Evolutionary conservation across 1,140 invertebrate genomes (phyloP), one percentile per base, ranked within the genome.

Genomic region (Drosophila sproati): DNA sequence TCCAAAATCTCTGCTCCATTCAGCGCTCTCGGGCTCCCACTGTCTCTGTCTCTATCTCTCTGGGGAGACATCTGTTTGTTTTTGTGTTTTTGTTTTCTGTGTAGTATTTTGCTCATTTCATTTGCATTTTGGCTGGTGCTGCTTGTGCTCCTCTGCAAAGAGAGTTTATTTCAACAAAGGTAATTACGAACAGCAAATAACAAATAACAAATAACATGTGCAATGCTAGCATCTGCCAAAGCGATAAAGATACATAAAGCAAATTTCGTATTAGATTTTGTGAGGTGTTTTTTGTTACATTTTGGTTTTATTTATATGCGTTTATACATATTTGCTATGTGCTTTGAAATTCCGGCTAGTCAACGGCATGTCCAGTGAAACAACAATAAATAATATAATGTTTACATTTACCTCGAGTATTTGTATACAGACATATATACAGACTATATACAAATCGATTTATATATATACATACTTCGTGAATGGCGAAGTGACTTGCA

Each of bases 51-150:
- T 41, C 35, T 31, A 32, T 41, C 32, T 59, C 39, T 71, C 73
- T 64, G 35, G 73, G 73, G 73, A 72, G 68, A 47, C 67, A 71
- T 71, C 67, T 76, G 78, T 69, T 64, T 69, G 6, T 73, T 61
- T 20, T 20, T 20, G 20, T 20, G 20, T 20, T 20, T 20, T 75
- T 86, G 67, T 41, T 37, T 62, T 68, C 73, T 47, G 66, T 62
- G 73, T 63, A 43, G 59, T 56, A 51, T n/a, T 29, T 50, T 55
- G 45, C 60, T 55, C 50, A 55, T 70, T 80, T 76, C 68, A 72
- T 76, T 69, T 56, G 75, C 69, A 52, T 55, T 73, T 55, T 41
- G 20, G 20, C 20, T 20, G 43, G 8, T 55, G 55, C 52, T 32
- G 43, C 32, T 60, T 29, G 34, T 50, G 32, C 32, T 28, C 32